Evolutionary conservation across 2,113 vertebrate species (phyloP).

Genomic region (Natator depressus): DNA sequence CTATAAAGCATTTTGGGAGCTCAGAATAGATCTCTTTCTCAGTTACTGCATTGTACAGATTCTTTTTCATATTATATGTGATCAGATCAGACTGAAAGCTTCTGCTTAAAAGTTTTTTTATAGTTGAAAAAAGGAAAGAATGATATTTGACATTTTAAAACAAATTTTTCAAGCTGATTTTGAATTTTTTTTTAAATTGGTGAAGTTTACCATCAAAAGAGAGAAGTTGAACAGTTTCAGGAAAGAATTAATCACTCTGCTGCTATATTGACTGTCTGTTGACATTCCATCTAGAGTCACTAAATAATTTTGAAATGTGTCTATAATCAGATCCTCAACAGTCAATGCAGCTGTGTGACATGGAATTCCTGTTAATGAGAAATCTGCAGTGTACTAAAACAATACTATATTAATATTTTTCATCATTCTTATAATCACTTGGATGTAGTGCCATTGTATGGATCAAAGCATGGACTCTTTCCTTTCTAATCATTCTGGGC

Average conservation of each 20-base stretch:
- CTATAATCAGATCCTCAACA: not conserved
- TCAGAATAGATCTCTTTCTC: not conserved
- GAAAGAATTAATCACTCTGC: not conserved
- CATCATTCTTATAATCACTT: not conserved
- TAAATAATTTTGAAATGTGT: slow-evolving; percentile 11
- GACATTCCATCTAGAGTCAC: not conserved
- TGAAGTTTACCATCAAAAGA: slow-evolving; percentile 7
- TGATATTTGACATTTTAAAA: not conserved
- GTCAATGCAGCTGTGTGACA: not conserved
- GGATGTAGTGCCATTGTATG: not conserved
- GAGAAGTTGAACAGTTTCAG: not conserved
- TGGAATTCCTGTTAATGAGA: not conserved
- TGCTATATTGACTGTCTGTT: not conserved
- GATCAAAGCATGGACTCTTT: not conserved
- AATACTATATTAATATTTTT: not conserved
- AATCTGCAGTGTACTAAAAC: not conserved
- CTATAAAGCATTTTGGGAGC: fast-evolving
- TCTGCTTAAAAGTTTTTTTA: not conserved
- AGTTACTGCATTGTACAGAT: not conserved
- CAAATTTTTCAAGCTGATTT: not conserved
- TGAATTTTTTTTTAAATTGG: not conserved
- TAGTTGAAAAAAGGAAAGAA: not conserved
- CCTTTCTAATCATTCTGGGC: not conserved
- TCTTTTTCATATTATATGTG: not conserved
- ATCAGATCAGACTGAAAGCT: not conserved